A percentile compares a stretch with the other conserved stretches of the same genome.
Evolutionary conservation across 2,797 vertebrate species (phyloP).

Genomic region (Crax fasciolata): DNA sequence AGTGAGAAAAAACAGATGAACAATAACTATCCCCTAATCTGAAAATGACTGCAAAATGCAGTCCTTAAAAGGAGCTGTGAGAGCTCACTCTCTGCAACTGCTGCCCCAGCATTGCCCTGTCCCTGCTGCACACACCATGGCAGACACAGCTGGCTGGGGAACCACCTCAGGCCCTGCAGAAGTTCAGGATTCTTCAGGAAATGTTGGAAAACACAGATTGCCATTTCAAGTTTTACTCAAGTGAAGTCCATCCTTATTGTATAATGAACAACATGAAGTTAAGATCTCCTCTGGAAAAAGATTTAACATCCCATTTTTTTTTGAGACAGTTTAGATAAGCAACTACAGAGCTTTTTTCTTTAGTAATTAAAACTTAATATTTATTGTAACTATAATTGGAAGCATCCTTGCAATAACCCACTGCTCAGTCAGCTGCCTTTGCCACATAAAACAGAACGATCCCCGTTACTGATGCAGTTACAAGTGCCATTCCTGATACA

Average conservation of each 20-base stretch:
- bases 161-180: background rate
- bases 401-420: background rate
- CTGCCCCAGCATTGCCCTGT: background rate
- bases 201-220: background rate
- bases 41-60: background rate
- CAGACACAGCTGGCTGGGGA: too few species aligned
- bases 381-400: background rate
- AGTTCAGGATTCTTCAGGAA: background rate
- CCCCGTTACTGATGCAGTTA: rapidly evolving
- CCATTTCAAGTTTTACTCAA: background rate
- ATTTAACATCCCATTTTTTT: background rate
- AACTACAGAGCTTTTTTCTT: background rate
- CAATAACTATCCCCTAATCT: background rate
- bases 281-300: background rate
- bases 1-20: conserved; percentile 22
- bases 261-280: background rate
- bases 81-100: background rate
- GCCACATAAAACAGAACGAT: background rate
- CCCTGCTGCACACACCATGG: background rate
- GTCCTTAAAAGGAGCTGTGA: background rate
- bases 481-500: background rate
- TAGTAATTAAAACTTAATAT: background rate
- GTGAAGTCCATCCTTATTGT: background rate
- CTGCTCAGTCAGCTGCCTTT: background rate
- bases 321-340: background rate